These are phyloP conservation scores for Schlechtendalia chinensis DNA, from an alignment of 1,140 invertebrate genomes.

Conservation along the genomic window DNA sequence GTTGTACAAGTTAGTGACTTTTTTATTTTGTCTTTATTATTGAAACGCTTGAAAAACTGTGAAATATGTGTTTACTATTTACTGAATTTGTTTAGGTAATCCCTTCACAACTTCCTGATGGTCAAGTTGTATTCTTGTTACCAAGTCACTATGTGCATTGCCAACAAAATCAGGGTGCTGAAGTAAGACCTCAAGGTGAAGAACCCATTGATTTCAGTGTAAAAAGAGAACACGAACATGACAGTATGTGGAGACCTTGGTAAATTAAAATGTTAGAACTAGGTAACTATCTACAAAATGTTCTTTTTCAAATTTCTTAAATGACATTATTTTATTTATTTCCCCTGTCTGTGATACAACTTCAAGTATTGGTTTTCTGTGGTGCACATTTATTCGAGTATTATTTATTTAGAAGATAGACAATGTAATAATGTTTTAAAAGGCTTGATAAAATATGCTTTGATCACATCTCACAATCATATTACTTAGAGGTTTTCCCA, in stretches of 20 bases:
- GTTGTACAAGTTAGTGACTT: constrained; percentile 24
- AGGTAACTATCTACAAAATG: constrained; percentile 16
- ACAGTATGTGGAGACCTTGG: constrained; percentile 54
- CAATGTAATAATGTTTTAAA: constrained; percentile 10
- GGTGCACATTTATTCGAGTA: constrained; percentile 26
- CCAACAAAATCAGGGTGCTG: constrained; percentile 57
- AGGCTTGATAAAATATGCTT: constrained; percentile 26
- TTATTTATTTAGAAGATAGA: constrained; percentile 1
- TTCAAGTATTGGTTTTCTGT: constrained; percentile 29
- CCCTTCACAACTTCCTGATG: constrained; percentile 60
- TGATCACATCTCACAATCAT: neutral
- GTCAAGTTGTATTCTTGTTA: constrained; percentile 61
- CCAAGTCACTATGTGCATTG: constrained; percentile 62
- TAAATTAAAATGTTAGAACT: constrained; percentile 44
- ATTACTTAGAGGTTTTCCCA: constrained; percentile 11
- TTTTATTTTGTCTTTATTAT: neutral
- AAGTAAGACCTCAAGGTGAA: constrained; percentile 53
- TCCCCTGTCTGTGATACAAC: constrained; percentile 41
- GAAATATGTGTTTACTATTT: neutral
- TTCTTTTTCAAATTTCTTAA: constrained; percentile 26
- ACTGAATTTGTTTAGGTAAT: constrained; percentile 57
- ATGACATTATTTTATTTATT: constrained; percentile 30
- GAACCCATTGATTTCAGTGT: constrained; percentile 54
- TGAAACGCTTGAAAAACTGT: neutral
- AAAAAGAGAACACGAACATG: constrained; percentile 52